Percentiles rank a stretch among this genome's conserved stretches.
Evolutionary conservation across 2,888 invertebrate species (phyloP).

Genomic region (Synergus gifuensis): DNA sequence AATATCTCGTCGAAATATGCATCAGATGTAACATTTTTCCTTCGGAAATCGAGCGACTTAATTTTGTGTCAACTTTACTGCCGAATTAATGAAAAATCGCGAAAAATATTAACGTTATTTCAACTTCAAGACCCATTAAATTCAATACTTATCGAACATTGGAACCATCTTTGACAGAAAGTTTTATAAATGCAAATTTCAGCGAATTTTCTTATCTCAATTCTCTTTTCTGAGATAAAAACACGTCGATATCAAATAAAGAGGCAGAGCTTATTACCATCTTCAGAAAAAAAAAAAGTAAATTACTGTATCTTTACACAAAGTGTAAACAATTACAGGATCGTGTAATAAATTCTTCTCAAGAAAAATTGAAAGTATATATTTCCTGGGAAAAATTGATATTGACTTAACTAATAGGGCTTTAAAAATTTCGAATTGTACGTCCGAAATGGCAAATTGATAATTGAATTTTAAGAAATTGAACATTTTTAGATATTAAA

Average conservation of each 20-base stretch:
- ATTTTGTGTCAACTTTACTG: background rate
- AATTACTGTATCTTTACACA: background rate
- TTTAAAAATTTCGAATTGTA: background rate
- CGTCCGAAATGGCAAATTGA: background rate
- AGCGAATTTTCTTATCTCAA: slow-evolving; percentile 31
- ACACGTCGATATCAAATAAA: background rate
- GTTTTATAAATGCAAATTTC: slow-evolving; percentile 16
- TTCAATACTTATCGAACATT: slow-evolving; percentile 20
- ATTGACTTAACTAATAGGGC: too few relatives aligned
- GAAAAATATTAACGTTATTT: background rate
- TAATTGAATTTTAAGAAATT: background rate
- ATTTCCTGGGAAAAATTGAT: background rate
- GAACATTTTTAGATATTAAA: background rate
- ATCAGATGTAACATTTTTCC: background rate
- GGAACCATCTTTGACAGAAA: slow-evolving; percentile 1
- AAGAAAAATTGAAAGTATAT: background rate
- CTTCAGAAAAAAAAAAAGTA: background rate
- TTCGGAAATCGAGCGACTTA: background rate
- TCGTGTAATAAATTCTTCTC: too few relatives aligned
- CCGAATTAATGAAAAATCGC: background rate
- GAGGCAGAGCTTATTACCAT: background rate
- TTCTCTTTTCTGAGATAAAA: slow-evolving; percentile 27
- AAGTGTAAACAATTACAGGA: background rate
- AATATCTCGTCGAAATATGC: background rate
- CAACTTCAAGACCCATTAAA: background rate